Percentiles rank a stretch among this genome's conserved stretches.
These are phyloP conservation scores for Sceloporus tristichus DNA, from an alignment of 2,113 vertebrate species.

Conservation along the genomic window DNA sequence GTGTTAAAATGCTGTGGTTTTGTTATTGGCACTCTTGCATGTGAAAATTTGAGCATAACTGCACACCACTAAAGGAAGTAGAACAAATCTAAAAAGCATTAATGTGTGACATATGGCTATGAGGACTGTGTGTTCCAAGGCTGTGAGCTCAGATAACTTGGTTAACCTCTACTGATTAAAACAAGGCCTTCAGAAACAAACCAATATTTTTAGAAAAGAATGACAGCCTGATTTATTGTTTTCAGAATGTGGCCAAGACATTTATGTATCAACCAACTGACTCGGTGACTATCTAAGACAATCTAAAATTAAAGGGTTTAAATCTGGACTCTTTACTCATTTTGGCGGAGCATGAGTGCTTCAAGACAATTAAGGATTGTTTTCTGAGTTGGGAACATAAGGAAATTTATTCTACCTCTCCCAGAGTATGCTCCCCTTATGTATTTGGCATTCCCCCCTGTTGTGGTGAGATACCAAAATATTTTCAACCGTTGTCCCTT, in stretches of 20 bases:
- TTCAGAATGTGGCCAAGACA: not conserved
- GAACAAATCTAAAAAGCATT: constrained; percentile 40
- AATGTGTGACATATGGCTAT: constrained; percentile 37
- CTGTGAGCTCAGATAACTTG: constrained; percentile 42
- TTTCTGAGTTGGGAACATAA: no score
- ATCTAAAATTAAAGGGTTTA: no score
- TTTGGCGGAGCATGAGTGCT: no score
- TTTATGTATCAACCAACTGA: not conserved
- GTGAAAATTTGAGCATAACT: constrained; percentile 48
- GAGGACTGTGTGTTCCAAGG: constrained; percentile 42
- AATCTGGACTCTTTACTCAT: no score
- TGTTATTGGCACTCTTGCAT: constrained; percentile 45
- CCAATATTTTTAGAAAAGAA: not conserved
- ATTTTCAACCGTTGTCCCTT: no score
- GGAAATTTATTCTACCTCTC: no score
- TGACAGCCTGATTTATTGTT: not conserved
- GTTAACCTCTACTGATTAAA: not conserved
- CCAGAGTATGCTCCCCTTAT: no score
- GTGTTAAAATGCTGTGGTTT: constrained; percentile 47
- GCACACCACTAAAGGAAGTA: constrained; percentile 47
- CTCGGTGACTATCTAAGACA: no score
- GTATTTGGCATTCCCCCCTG: no score
- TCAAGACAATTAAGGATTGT: no score
- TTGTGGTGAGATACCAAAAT: no score
- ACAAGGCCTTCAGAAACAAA: not conserved